Evolutionary conservation across 2,888 invertebrate genomes (phyloP), one percentile per base, ranked within the genome.

Genomic region (Philopedon plagiatum): DNA sequence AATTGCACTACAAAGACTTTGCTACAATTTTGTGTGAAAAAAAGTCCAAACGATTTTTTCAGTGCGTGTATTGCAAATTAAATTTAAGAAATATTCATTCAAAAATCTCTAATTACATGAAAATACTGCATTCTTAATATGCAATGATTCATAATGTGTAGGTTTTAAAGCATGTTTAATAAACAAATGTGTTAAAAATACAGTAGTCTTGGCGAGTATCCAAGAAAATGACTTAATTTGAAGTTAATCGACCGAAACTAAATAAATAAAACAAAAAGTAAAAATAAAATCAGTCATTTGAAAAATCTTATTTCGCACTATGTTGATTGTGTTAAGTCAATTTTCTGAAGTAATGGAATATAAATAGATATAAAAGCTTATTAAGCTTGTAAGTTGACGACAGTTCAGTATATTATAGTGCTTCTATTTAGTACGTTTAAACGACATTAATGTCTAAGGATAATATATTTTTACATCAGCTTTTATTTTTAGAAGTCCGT

Each of bases 211-310:
- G 71, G 71, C 49, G 15, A 4, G 2, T 19, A 8, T 60, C 66
- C 71, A 72, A 63, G 67, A 58, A 57, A 72, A 67, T 67, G 67
- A 67, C 67, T 72, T 66, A 67, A 67, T 72, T 72, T 72, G 56
- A 62, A 67, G 67, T 72, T 72, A 72, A 71, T 56, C 64, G 71
- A 58, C 71, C 58, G 23, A 23, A 41, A 26, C 65, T 41, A 54
- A 61, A 71, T 71, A 71, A 65, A 65, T 60, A 37, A 44, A 68
- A 41, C 29, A 54, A 13, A 54, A 54, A 29, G 51, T 29, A 29
- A 54, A 54, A 54, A 54, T 54, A 54, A 54, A 18, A 54, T 18
- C 15, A 18, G 15, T 15, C 13, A 29, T 54, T 29, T 29, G 51
- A 15, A 54, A 21, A 18, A 29, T 54, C 9, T 29, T 8, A 54